These are phyloP conservation scores for Mamestra configurata DNA, from an alignment of 1,140 invertebrate genomes.

Conservation along the genomic window DNA sequence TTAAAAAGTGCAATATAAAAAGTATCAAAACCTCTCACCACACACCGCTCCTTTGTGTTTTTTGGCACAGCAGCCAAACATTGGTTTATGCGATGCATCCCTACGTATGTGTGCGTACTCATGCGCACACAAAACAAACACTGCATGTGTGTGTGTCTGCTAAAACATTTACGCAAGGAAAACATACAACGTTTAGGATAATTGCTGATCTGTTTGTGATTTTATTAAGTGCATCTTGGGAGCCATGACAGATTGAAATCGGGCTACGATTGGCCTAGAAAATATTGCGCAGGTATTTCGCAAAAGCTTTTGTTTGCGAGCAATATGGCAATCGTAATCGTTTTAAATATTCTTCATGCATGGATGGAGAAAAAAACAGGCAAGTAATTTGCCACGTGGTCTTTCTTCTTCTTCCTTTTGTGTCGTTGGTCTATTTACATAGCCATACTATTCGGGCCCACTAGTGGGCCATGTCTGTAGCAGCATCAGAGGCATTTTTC, in stretches of 20 bases:
- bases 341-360: too few species aligned
- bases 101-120: constrained; percentile 46
- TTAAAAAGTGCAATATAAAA: constrained; percentile 12
- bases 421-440: too few species aligned
- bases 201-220: constrained; percentile 40
- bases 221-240: constrained; percentile 30
- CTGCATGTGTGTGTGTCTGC: constrained; percentile 44
- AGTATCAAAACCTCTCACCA: constrained; percentile 70
- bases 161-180: constrained; percentile 65
- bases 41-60: constrained; percentile 75
- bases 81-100: constrained; percentile 80
- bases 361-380: too few species aligned
- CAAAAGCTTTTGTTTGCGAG: background rate
- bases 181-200: constrained; percentile 62
- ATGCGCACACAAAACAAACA: constrained; percentile 59
- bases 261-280: background rate
- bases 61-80: constrained; percentile 84
- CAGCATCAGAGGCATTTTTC: too few species aligned
- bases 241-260: constrained; percentile 1
- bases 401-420: too few species aligned
- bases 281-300: constrained; percentile 5
- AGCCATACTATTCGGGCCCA: too few species aligned
- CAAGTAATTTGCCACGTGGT: too few species aligned
- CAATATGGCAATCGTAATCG: too few species aligned
- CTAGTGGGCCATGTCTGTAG: too few species aligned